Evolutionary conservation across 2,113 vertebrate species (phyloP), one percentile per base, ranked within the genome.

Genomic region (Osmerus mordax): DNA sequence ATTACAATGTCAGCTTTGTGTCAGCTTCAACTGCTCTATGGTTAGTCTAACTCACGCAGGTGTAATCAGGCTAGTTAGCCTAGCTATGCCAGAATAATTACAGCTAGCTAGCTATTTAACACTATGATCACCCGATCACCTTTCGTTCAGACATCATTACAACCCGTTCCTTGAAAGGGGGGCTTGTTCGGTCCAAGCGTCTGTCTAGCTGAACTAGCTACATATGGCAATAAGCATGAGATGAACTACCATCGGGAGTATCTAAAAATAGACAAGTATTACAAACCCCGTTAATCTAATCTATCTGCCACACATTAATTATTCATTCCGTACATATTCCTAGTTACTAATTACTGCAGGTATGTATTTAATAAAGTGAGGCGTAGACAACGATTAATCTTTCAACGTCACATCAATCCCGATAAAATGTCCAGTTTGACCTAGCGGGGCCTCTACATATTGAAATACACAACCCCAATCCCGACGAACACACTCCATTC

Each of bases 221-320:
- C 86, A 85, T 89, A 88, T 89, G 89, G 87, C 88, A 83, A 75
- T 47, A 11, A 47, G 41, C 41, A 47, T 1, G 78, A 75, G 77
- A 81, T 76, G 16, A 91, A 86, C 89, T 90, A 72, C 83, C 89
- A 87, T 84, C 84, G 29, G 71, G 78, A 83, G 79, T 60, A 23
- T 87, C 94, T 96, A 97, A 95, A 96, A 95, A 97, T 96, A 98
- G 93, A 83, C 58, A 61, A 29, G 72, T 78, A 82, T 80, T 82
- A 83, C 86, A 81, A 87, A 67, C 70, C 67, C 69, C 76, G 77
- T 84, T 89, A 52, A 86, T 78, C 64, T 55, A 61, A 61, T 78
- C 74, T 60, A 25, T 60, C 11, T 5, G 3, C 28, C 4, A 28
- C 25, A 29, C 21, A 18, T 64, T 9, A 36, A 47, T 47, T 12